These are phyloP conservation scores for Pseudochromis fuscus DNA, from an alignment of 2,797 vertebrate genomes.

Conservation along the genomic window DNA sequence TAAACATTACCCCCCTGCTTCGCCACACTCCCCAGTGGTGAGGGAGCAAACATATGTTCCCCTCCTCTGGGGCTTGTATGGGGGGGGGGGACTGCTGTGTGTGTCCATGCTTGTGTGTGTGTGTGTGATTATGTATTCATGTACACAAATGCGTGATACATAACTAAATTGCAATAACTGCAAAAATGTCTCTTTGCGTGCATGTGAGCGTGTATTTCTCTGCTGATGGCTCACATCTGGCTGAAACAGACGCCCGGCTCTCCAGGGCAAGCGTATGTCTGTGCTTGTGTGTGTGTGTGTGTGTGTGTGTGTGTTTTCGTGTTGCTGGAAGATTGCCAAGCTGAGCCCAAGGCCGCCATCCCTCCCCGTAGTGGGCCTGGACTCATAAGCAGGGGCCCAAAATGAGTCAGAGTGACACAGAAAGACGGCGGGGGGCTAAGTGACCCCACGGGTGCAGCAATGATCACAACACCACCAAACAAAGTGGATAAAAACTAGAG, in stretches of 20 bases:
- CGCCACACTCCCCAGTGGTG: constrained; percentile 43
- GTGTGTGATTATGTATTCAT: constrained; percentile 34
- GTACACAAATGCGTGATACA: constrained; percentile 39
- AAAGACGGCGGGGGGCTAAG: constrained; percentile 48
- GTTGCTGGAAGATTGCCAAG: constrained; percentile 55
- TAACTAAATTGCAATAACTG: constrained; percentile 53
- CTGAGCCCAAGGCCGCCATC: constrained; percentile 29
- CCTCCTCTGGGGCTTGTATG: constrained; percentile 54
- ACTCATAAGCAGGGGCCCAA: constrained; percentile 29
- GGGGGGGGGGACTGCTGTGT: constrained; percentile 30
- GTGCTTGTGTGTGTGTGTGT: constrained; percentile 13
- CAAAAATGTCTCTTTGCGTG: constrained; percentile 51
- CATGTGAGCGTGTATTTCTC: constrained; percentile 33
- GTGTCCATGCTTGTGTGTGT: constrained; percentile 26
- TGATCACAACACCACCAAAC: constrained; percentile 36
- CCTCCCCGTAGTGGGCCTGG: constrained; percentile 39
- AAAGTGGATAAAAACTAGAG: constrained; percentile 39
- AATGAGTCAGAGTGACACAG: constrained; percentile 45
- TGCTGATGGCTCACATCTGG: constrained; percentile 73
- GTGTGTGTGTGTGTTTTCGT: constrained; percentile 34
- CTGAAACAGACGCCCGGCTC: constrained; percentile 57
- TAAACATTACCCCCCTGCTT: constrained; percentile 67
- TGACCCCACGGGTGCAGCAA: constrained; percentile 29
- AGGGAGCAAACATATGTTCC: constrained; percentile 72
- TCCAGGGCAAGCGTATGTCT: constrained; percentile 23